Evolutionary conservation across 2,113 vertebrate species (phyloP), one percentile per base, ranked within the genome.

Genomic region (Chaenogobius annularis): DNA sequence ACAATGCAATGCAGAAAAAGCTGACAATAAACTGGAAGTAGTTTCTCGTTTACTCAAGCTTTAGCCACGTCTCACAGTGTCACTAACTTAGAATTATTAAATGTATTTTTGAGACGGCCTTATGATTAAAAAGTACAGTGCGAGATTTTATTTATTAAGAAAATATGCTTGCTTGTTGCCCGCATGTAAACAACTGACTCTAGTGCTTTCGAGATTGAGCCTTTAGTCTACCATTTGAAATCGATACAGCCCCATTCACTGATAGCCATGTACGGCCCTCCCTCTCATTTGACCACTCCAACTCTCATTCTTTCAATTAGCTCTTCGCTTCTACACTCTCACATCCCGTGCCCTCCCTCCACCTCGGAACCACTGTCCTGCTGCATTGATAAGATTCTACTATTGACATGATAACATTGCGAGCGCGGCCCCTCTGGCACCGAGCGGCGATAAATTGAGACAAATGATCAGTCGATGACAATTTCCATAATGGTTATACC

Each of bases 401-500:
- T 91, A 92, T 91, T 85, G 87, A 84, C 84, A 90, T 92, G 85
- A 89, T 89, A 86, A 91, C 92, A 91, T 92, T 90, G 92, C 22
- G 92, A 86, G 85, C 90, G 69, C 67, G 87, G 83, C 87, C 74
- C 48, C 81, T 48, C 71, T 74, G 81, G 79, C 86, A 81, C 85
- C 74, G 87, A 90, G 83, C 84, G 81, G 89, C 94, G 94, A 95
- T 93, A 94, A 94, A 95, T 90, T 93, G 88, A 95, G 94, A 96
- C 85, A 89, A 95, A 95, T 92, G 94, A 95, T 93, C 92, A 93
- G 94, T 94, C 91, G 90, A 93, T 94, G 94, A 92, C 68, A 80
- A 94, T 95, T 95, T 96, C 94, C 94, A 95, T 95, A 97, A 95
- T 94, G 93, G 92, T 94, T 92, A 92, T 85, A 90, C 86, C 85